Evolutionary conservation across 2,888 invertebrate genomes (phyloP).

Genomic region (Cephus pygmeus): DNA sequence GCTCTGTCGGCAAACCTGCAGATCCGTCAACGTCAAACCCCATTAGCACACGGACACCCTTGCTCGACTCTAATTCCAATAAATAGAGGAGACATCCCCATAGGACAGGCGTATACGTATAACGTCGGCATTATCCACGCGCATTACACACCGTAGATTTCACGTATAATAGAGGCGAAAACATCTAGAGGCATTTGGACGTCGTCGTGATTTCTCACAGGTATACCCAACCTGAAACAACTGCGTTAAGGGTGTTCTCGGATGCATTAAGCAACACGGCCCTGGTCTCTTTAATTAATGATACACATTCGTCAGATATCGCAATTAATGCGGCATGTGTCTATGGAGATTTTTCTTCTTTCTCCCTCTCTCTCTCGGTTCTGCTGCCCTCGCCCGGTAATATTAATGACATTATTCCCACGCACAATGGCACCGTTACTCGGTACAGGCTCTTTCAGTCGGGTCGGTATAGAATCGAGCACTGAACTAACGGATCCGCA

Average conservation of each 20-base stretch:
- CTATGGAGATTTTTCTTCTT: neutral
- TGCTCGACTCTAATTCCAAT: slow-evolving; percentile 44
- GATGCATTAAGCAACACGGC: neutral
- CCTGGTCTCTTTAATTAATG: neutral
- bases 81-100: slow-evolving; percentile 21
- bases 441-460: neutral
- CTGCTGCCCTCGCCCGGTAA: neutral
- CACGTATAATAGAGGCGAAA: neutral
- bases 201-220: neutral
- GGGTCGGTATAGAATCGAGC: neutral
- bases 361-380: neutral
- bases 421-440: neutral
- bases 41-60: slow-evolving; percentile 47
- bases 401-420: neutral
- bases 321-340: neutral
- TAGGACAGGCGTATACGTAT: neutral
- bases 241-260: neutral
- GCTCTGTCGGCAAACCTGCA: slow-evolving; percentile 38
- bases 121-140: neutral
- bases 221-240: neutral
- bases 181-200: neutral
- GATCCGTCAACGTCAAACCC: slow-evolving; percentile 60
- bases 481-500: neutral
- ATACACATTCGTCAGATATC: neutral
- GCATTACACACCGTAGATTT: neutral